Evolutionary conservation across 2,888 invertebrate species (phyloP).

Genomic region (Uloborus plumipes): DNA sequence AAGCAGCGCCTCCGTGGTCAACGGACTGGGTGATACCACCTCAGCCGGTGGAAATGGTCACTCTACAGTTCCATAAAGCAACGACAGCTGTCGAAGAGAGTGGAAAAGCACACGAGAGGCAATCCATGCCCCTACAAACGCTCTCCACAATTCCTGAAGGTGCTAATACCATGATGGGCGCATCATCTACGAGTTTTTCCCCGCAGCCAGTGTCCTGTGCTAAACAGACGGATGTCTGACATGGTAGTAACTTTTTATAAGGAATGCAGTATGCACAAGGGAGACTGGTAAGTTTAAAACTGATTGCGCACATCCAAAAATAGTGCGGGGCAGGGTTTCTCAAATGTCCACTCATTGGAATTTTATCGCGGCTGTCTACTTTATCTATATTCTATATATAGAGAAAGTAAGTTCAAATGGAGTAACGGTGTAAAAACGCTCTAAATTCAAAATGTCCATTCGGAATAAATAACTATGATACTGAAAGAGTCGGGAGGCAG

Average conservation of each 20-base stretch:
- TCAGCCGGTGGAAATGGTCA: constrained; percentile 56
- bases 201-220: constrained; percentile 23
- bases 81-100: constrained; percentile 1
- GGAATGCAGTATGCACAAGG: too few relatives aligned
- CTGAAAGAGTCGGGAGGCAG: too few relatives aligned
- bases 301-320: too few relatives aligned
- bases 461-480: too few relatives aligned
- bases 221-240: constrained; percentile 57
- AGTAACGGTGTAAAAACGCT: too few relatives aligned
- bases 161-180: not conserved
- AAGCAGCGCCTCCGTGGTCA: constrained; percentile 43
- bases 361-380: too few relatives aligned
- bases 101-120: constrained; percentile 10
- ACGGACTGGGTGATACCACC: constrained; percentile 57
- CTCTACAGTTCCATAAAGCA: constrained; percentile 43
- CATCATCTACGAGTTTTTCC: constrained; percentile 29
- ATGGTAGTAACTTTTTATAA: constrained; percentile 1
- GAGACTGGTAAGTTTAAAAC: too few relatives aligned
- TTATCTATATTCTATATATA: too few relatives aligned
- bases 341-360: too few relatives aligned
- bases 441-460: too few relatives aligned
- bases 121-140: constrained; percentile 22
- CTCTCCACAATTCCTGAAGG: constrained; percentile 32
- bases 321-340: too few relatives aligned
- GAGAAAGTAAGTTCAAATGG: too few relatives aligned